Conservation (phyloP, 1,140 invertebrate species). For the Drosophila mayri region DNA sequence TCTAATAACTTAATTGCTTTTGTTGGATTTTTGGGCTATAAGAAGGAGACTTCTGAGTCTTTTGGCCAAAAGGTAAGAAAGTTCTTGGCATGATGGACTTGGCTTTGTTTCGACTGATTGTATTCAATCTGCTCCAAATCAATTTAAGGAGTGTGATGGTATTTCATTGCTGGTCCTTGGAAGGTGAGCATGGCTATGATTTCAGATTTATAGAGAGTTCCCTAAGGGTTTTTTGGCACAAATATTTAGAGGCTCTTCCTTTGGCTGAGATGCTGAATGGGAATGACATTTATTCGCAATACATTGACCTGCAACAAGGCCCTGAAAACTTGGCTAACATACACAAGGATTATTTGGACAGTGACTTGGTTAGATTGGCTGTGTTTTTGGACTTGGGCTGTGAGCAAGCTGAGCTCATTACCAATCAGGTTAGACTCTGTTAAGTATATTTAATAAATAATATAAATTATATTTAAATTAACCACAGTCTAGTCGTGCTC, state of each 20-base stretch:
- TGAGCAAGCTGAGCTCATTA: constrained; percentile 33
- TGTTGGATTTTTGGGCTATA: constrained; percentile 38
- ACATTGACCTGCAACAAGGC: constrained; percentile 47
- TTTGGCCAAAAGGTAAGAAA: constrained; percentile 4
- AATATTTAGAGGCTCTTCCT: constrained; percentile 32
- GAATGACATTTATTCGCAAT: constrained; percentile 60
- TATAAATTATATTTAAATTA: neutral
- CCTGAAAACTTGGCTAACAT: constrained; percentile 35
- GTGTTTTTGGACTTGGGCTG: constrained; percentile 72
- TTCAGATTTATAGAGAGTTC: neutral
- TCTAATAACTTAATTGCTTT: constrained; percentile 57
- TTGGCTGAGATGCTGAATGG: constrained; percentile 43
- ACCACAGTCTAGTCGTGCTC: constrained; percentile 53
- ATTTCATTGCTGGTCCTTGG: constrained; percentile 72
- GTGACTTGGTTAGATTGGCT: constrained; percentile 48
- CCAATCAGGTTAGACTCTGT: constrained; percentile 46
- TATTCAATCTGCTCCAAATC: constrained; percentile 66
- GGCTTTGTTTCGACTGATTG: constrained; percentile 58
- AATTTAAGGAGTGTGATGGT: constrained; percentile 56
- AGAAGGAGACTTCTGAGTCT: constrained; percentile 23
- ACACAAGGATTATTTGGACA: constrained; percentile 56
- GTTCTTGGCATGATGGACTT: constrained; percentile 36
- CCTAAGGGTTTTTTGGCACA: neutral
- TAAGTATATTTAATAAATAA: neutral
- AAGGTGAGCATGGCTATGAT: constrained; percentile 26